Evolutionary conservation across 2,888 invertebrate genomes (phyloP), one percentile per base, ranked within the genome.

Genomic region (Ischnura elegans): DNA sequence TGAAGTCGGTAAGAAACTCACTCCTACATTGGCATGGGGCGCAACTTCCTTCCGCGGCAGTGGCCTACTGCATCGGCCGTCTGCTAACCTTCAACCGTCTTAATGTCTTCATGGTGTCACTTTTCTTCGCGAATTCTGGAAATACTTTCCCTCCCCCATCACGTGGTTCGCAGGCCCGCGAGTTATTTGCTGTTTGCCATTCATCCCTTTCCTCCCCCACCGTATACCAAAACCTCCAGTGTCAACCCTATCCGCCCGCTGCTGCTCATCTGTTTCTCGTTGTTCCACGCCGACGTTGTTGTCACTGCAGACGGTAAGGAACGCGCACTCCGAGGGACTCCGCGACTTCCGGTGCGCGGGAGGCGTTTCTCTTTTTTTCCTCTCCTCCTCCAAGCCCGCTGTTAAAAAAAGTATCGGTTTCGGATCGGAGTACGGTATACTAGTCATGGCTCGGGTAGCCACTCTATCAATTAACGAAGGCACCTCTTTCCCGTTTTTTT

Each of bases 181-280:
- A 16, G 76, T n/a, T 76, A 76, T 36, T 29, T 36, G 36, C 36
- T 29, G 6, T 76, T 8, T 36, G 76, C 29, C 36, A 76, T n/a
- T n/a, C 61, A 4, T n/a, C 21, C 61, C n/a, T n/a, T n/a, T n/a
- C 0, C 36, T 2, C 76, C 36, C 13, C 76, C 76, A 25, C 76
- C 66, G 4, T 19, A 6, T 2, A 10, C 0, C n/a, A n/a, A n/a
- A n/a, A 36, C 36, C 66, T 76, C 66, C 76, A 10, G 76, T 36
- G 76, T 76, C 76, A 76, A 76, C 76, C 76, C 61, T n/a, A 25
- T 61, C 61, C 61, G 76, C 2, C 76, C 2, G 76, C 1, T 36
- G 76, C 2, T 16, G 76, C n/a, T 76, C 76, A 76, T 76, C 76
- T 76, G 76, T 76, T 76, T 76, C 76, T 76, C 76, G 76, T 76